Evolutionary conservation across 2,888 invertebrate genomes (phyloP).

Genomic region (Camptogramma bilineatum): DNA sequence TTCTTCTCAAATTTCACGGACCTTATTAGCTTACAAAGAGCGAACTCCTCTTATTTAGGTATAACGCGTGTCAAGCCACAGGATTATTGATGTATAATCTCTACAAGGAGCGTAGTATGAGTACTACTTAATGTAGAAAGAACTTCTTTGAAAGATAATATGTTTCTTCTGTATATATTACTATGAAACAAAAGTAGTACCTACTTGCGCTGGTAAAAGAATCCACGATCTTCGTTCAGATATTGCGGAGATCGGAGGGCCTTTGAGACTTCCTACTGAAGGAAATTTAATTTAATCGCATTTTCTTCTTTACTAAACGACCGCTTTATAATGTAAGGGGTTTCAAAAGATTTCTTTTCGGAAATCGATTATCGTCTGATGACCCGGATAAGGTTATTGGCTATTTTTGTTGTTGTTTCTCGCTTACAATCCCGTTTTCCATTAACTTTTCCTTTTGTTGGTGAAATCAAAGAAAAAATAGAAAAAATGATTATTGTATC

Average conservation of each 20-base stretch:
- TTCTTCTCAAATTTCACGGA: no score
- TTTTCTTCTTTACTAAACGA: constrained; percentile 75
- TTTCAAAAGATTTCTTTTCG: constrained; percentile 56
- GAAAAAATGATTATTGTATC: background rate
- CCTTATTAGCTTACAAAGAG: background rate
- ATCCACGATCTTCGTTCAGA: constrained; percentile 65
- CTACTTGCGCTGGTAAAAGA: constrained; percentile 53
- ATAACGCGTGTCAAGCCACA: no score
- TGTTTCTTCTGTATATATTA: no score
- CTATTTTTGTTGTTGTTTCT: constrained; percentile 19
- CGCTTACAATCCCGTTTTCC: constrained; percentile 18
- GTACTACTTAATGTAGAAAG: background rate
- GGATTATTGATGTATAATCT: no score
- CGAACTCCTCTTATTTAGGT: no score
- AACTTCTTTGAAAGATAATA: background rate
- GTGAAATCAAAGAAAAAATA: constrained; percentile 9
- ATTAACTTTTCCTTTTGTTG: constrained; percentile 11
- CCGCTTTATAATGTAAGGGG: constrained; percentile 63
- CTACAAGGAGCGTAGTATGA: background rate
- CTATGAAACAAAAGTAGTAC: constrained; percentile 42
- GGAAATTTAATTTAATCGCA: constrained; percentile 83
- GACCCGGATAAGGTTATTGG: constrained; percentile 15
- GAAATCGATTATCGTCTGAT: constrained; percentile 40
- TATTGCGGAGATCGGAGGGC: constrained; percentile 75
- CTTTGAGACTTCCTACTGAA: constrained; percentile 76